phyloP scores from a whole-genome alignment of 2,888 invertebrate genomes.

The Phortica magna region DNA sequence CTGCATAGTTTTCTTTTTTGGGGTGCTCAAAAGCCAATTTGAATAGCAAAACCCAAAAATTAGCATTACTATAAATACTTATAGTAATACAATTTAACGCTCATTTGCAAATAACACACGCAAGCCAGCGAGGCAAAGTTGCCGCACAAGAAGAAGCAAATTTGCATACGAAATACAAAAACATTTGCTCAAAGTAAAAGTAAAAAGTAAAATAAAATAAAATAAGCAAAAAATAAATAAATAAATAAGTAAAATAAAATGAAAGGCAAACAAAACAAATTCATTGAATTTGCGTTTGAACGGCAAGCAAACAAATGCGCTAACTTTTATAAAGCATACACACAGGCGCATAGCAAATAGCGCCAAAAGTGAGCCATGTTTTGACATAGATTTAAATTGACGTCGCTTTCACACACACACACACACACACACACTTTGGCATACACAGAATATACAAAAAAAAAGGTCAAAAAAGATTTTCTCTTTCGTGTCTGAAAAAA shows the following conservation, averaged over 20 bases:
- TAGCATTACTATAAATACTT: conserved; percentile 2
- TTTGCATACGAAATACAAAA: not conserved
- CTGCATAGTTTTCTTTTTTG: not conserved
- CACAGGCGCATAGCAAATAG: conserved; percentile 46
- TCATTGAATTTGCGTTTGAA: conserved; percentile 23
- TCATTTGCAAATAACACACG: not conserved
- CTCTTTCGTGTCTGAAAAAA: not conserved
- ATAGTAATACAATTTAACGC: conserved; percentile 2
- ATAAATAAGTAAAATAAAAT: not conserved
- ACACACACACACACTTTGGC: conserved; percentile 36
- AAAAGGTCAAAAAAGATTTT: not conserved
- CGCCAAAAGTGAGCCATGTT: conserved; percentile 44
- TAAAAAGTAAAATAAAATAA: not conserved
- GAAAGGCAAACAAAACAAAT: conserved; percentile 17
- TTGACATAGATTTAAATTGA: conserved; percentile 73
- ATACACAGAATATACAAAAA: conserved; percentile 17
- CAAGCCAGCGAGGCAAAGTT: no score
- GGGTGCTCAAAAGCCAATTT: not conserved
- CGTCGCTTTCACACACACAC: conserved; percentile 63
- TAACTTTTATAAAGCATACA: conserved; percentile 19
- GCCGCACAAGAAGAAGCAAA: not conserved
- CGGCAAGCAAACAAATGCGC: not conserved
- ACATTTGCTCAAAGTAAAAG: not conserved
- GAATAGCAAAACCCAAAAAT: not conserved
- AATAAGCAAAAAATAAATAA: not conserved